Evolutionary conservation across 2,888 invertebrate genomes (phyloP), one percentile per base, ranked within the genome.

Genomic region (Tribolium freemani): DNA sequence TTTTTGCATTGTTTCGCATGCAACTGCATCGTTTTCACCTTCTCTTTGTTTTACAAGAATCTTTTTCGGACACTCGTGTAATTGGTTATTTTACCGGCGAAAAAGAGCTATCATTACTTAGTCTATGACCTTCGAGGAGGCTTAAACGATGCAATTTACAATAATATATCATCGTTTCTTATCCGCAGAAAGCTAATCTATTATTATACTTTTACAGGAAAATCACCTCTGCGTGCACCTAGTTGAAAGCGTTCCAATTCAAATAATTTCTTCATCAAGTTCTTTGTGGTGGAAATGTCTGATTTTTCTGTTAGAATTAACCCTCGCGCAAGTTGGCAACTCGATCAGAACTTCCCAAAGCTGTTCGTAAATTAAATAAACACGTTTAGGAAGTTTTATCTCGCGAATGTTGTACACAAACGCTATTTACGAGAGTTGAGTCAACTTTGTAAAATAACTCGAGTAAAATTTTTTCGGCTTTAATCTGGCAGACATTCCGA

Each of bases 401-500:
- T 30, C 38, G 13, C 48, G 67, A 46, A 56, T 48, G 26, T 20
- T 44, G 13, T 54, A 54, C 20, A 38, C 64, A 38, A 38, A 51
- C 64, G 51, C 50, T 51, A 45, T 48, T 61, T 30, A 46, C 60
- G 10, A 10, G 9, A 38, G 8, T 38, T 38, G 9, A 8, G 38
- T 8, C 38, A 38, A 38, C 38, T 38, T 38, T 38, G 5, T 26
- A 26, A 26, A 38, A 38, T 8, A 38, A 38, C 8, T n/a, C 8
- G 9, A 38, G 48, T 16, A 48, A 16, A 61, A 20, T 30, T 16
- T 26, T 61, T 48, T 45, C 46, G 11, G 58, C 26, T 26, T 30
- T 50, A 68, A 74, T 74, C 74, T 74, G 69, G 64, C 68, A 45
- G 50, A 71, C 71, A 71, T 74, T 74, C 64, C 64, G 30, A 53